Evolutionary conservation across 2,113 vertebrate genomes (phyloP), one percentile per base, ranked within the genome.

Genomic region (Hemicordylus capensis): DNA sequence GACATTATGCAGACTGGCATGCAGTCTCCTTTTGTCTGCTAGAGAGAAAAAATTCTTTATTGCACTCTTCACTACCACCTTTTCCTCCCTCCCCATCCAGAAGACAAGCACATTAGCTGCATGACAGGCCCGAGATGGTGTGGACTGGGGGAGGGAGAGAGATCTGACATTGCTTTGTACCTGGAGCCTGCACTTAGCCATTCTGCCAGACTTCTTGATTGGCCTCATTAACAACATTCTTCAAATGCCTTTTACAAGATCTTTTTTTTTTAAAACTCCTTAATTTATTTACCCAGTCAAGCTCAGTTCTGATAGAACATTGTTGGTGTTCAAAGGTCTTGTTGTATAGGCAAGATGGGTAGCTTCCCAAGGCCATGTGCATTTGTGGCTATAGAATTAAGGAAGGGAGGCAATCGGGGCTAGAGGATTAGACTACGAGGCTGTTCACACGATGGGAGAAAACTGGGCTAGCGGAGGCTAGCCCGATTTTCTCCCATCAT

Each of bases 1-100:
- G 89, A 88, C 86, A 78, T 81, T 91, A 85, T 85, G 81, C 84
- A 90, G 90, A 90, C 94, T 96, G 93, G 61, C 89, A 92, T 85
- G 61, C 83, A 92, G 89, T 91, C 92, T 94, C 93, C 92, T 89
- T 92, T 91, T 92, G 90, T 81, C 80, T 89, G 85, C 84, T 88
- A 91, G 22, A 9, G n/a, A 22, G 91, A 93, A 94, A 95, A 91
- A 31, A 19, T 1, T 85, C 88, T 92, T 89, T 91, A 83, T 90
- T 88, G 89, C 84, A 81, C 73, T 90, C 84, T 83, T 61, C 39
- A 64, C 83, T 83, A 31, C 54, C 66, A 54, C 51, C 86, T 86
- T 81, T 54, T 28, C 51, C 80, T 83, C 54, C 84, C 87, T 89
- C 88, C 91, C 72, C 87, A 91, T 70, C 76, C 88, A 90, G 56